A percentile compares a stretch with the other conserved stretches of the same genome.
phyloP scores from a whole-genome alignment of 2,797 vertebrate species.

The Orestias chungarensis region DNA sequence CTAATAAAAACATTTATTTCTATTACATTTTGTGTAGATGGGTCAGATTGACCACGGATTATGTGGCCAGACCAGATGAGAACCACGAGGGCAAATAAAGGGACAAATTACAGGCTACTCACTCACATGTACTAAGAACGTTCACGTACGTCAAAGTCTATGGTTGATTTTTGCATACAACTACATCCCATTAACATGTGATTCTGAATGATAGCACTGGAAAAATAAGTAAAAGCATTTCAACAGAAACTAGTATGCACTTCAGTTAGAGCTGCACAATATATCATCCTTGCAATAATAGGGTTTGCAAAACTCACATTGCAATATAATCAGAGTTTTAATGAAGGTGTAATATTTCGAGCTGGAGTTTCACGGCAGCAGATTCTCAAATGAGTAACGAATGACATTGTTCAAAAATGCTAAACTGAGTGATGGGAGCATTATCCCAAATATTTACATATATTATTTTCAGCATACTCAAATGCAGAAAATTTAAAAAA shows the following conservation, averaged over 20 bases:
- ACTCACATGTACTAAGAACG: slow-evolving; percentile 57
- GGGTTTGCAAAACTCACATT: no score
- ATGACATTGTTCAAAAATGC: no score
- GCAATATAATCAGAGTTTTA: no score
- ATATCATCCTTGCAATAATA: no score
- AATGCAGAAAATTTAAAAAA: no score
- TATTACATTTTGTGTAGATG: not conserved
- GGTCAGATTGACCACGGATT: not conserved
- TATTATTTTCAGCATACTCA: no score
- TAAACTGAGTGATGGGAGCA: no score
- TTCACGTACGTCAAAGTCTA: slow-evolving; percentile 48
- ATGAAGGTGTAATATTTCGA: no score
- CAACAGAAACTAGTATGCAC: not conserved
- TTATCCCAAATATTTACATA: no score
- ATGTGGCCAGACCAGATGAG: slow-evolving; percentile 52
- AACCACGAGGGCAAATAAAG: slow-evolving; percentile 46
- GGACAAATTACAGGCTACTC: slow-evolving; percentile 53
- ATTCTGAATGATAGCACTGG: not conserved
- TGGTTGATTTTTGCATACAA: slow-evolving; percentile 14
- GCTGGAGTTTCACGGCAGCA: no score
- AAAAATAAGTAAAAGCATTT: slow-evolving; percentile 5
- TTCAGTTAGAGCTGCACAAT: no score
- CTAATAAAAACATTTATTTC: not conserved
- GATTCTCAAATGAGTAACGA: no score
- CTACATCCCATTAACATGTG: not conserved